Evolutionary conservation across 2,113 vertebrate genomes (phyloP).

Genomic region (Neofelis nebulosa): DNA sequence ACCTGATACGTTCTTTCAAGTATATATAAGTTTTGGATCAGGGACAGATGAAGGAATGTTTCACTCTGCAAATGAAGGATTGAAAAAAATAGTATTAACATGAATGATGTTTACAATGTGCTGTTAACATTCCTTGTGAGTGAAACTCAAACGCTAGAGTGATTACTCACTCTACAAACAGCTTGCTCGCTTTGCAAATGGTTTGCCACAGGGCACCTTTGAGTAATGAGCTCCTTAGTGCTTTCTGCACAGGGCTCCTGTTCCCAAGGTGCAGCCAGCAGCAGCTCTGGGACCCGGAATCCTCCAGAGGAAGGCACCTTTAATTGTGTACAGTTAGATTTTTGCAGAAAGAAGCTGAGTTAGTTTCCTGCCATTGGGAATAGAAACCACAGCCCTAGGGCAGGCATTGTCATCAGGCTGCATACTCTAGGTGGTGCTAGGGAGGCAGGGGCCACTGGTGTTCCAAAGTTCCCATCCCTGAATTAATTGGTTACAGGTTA

Average conservation of each 20-base stretch:
- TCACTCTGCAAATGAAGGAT: constrained; percentile 46
- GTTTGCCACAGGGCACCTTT: constrained; percentile 42
- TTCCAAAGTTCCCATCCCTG: background rate
- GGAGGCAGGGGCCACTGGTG: background rate
- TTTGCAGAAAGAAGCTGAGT: background rate
- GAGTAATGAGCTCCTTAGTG: constrained; percentile 51
- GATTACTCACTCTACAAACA: constrained; percentile 65
- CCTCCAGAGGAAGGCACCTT: background rate
- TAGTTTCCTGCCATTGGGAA: background rate
- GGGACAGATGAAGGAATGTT: constrained; percentile 26
- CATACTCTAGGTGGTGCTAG: background rate
- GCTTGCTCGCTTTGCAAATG: constrained; percentile 43
- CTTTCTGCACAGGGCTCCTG: background rate
- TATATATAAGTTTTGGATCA: constrained; percentile 15
- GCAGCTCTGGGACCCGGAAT: background rate
- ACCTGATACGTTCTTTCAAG: background rate
- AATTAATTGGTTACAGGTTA: background rate
- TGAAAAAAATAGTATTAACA: constrained; percentile 36
- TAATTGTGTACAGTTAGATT: background rate
- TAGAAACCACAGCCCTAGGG: background rate
- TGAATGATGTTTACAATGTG: constrained; percentile 54
- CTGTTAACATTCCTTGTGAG: constrained; percentile 58
- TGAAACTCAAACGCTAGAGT: constrained; percentile 39
- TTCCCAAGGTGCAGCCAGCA: background rate
- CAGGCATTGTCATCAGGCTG: background rate